Evolutionary conservation across 2,113 vertebrate genomes (phyloP).

Genomic region (Pituophis catenifer): DNA sequence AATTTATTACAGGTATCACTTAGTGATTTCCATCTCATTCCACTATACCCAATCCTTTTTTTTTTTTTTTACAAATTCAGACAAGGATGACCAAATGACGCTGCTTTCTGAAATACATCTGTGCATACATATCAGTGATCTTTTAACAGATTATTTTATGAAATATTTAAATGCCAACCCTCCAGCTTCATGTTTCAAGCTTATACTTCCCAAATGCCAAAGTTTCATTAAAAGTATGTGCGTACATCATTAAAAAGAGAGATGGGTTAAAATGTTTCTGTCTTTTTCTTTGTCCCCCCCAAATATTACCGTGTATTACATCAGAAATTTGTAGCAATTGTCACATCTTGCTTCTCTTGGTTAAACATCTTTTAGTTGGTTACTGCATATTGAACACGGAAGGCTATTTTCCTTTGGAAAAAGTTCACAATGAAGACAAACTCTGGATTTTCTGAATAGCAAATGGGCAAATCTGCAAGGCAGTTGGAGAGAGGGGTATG

Average conservation of each 20-base stretch:
- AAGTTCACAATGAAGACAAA: constrained; percentile 44
- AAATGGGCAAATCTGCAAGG: constrained; percentile 36
- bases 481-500: not conserved
- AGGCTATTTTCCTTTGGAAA: constrained; percentile 47
- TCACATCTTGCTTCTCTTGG: not conserved
- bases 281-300: not conserved
- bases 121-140: not conserved
- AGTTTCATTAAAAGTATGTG: not conserved
- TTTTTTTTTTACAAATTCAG: not conserved
- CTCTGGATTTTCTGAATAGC: constrained; percentile 53
- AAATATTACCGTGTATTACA: constrained; percentile 1
- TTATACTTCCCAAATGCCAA: not conserved
- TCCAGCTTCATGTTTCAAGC: not conserved
- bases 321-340: constrained; percentile 13
- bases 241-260: not conserved
- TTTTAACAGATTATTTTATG: not conserved
- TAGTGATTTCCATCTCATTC: not conserved
- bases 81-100: not conserved
- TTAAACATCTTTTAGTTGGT: constrained; percentile 49
- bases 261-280: not conserved
- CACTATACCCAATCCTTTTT: not conserved
- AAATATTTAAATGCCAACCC: not conserved
- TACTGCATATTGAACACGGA: constrained; percentile 31
- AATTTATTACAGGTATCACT: not conserved
- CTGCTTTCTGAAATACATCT: not conserved